phyloP scores from a whole-genome alignment of 2,888 invertebrate genomes.

The Hypselothyrea guttata region DNA sequence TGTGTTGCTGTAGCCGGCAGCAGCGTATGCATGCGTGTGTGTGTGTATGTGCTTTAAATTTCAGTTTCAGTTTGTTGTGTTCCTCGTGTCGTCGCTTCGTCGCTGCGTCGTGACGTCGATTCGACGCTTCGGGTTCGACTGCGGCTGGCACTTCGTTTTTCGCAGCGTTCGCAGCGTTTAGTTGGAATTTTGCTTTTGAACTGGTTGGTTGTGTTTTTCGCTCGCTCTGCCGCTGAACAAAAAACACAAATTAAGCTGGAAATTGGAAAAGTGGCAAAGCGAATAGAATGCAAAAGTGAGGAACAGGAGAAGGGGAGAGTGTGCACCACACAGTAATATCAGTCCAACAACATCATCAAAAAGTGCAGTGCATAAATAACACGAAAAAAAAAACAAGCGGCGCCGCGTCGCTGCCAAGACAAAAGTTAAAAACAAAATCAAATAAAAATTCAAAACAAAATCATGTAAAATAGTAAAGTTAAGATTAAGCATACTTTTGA shows the following conservation, averaged over 20 bases:
- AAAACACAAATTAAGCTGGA: conserved; percentile 15
- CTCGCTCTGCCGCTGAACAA: conserved; percentile 37
- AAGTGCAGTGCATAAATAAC: conserved; percentile 35
- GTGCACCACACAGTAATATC: conserved; percentile 9
- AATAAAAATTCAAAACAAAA: conserved; percentile 22
- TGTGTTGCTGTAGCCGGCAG: conserved; percentile 37
- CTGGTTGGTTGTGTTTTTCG: conserved; percentile 76
- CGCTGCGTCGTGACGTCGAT: conserved; percentile 1
- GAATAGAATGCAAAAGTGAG: conserved; percentile 54
- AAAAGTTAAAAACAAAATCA: conserved; percentile 18
- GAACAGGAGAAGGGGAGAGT: conserved; percentile 40
- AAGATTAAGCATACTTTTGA: conserved; percentile 53
- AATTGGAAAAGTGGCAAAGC: conserved; percentile 41
- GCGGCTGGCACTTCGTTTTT: conserved; percentile 13
- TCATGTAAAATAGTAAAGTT: conserved; percentile 23
- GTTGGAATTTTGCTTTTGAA: conserved; percentile 82
- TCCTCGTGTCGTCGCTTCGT: conserved; percentile 33
- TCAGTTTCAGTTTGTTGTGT: conserved; percentile 48
- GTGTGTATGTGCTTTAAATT: conserved; percentile 35
- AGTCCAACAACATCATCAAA: conserved; percentile 15
- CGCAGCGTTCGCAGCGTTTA: conserved; percentile 60
- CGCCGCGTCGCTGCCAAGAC: conserved; percentile 13
- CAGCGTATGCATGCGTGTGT: conserved; percentile 40
- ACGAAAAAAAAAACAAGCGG: conserved; percentile 19
- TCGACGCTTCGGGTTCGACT: conserved; percentile 19